Percentiles rank a stretch among this genome's conserved stretches.
phyloP scores from a whole-genome alignment of 1,140 invertebrate species.

The Papilio polytes region DNA sequence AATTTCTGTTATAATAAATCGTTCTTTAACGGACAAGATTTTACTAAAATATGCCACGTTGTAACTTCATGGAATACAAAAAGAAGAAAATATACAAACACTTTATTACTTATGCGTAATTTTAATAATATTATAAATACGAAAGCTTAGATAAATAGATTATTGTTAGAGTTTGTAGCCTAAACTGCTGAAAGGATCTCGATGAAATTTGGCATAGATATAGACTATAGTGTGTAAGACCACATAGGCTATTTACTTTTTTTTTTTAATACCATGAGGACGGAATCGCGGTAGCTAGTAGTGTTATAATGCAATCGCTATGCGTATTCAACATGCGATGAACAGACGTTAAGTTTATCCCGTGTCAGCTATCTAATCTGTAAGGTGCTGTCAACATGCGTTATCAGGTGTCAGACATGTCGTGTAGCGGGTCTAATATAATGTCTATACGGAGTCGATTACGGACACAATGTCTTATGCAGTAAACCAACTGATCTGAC shows the following conservation, averaged over 20 bases:
- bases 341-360: slow-evolving; percentile 15
- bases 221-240: too few relatives aligned
- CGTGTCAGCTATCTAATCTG: slow-evolving; percentile 27
- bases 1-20: slow-evolving; percentile 17
- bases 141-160: too few relatives aligned
- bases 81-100: too few relatives aligned
- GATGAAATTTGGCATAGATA: too few relatives aligned
- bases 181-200: too few relatives aligned
- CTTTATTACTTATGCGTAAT: too few relatives aligned
- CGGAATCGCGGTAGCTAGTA: too few relatives aligned
- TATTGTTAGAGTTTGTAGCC: too few relatives aligned
- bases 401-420: slow-evolving; percentile 12
- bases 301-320: not conserved
- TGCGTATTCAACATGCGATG: not conserved
- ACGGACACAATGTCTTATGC: slow-evolving; percentile 3
- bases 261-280: too few relatives aligned
- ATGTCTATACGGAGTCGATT: slow-evolving; percentile 23
- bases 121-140: too few relatives aligned
- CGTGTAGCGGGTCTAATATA: not conserved
- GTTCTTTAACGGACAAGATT: not conserved
- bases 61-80: not conserved
- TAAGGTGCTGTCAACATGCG: slow-evolving; percentile 21
- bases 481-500: slow-evolving; percentile 18
- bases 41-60: not conserved
- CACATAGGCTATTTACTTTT: too few relatives aligned